Percentiles rank a stretch among this genome's conserved stretches.
Evolutionary conservation across 2,888 invertebrate genomes (phyloP).

Genomic region (Itoplectis maculator): DNA sequence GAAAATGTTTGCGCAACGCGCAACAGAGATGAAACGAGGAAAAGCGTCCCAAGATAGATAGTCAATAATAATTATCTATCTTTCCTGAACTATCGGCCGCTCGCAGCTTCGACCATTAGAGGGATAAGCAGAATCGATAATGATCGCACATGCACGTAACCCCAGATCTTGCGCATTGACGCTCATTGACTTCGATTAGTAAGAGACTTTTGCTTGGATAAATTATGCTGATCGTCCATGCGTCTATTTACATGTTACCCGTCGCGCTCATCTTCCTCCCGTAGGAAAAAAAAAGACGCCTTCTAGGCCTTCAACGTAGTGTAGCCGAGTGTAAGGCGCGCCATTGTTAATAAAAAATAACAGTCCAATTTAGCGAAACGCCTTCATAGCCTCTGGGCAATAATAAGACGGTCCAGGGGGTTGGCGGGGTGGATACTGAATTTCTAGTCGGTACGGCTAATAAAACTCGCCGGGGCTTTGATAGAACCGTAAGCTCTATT

Average conservation of each 20-base stretch:
- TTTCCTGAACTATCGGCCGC: neutral
- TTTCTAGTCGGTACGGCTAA: conserved; percentile 36
- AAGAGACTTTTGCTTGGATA: neutral
- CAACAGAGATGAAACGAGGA: neutral
- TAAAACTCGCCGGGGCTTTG: conserved; percentile 47
- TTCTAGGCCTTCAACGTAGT: neutral
- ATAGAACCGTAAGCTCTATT: conserved; percentile 67
- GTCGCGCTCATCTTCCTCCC: neutral
- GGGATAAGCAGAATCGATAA: neutral
- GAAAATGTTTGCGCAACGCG: neutral
- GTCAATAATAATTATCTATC: neutral
- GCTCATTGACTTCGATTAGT: conserved; percentile 3
- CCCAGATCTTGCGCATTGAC: neutral
- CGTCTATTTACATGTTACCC: neutral
- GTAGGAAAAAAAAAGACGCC: neutral
- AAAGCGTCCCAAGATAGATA: neutral
- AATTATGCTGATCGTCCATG: neutral
- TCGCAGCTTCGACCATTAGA: no score
- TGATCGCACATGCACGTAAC: neutral
- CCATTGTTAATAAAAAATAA: conserved; percentile 15
- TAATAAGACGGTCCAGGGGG: conserved; percentile 35
- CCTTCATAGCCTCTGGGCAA: neutral
- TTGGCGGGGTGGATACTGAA: conserved; percentile 27
- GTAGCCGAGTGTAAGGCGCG: neutral
- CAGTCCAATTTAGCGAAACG: conserved; percentile 26